Evolutionary conservation across 2,888 invertebrate species (phyloP), one percentile per base, ranked within the genome.

Genomic region (Eupithecia centaureata): DNA sequence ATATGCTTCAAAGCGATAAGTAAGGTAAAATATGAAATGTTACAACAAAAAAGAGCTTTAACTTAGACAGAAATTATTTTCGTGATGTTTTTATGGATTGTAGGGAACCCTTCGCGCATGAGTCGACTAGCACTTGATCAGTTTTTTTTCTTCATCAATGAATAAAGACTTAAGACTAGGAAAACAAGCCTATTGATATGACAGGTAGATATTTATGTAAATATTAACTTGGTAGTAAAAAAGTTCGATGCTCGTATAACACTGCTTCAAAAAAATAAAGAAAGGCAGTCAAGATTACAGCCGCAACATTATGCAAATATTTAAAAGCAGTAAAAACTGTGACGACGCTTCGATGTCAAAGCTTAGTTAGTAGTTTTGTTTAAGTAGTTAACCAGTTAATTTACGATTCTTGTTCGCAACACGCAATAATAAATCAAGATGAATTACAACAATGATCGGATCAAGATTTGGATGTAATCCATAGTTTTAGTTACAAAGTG

Each of bases 381-480:
- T 83, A 76, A 75, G 79, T 83, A 81, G 82, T 85, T 78, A 81
- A 81, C 81, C 79, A 76, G 84, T 82, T 86, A 88, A 88, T 89
- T 88, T 88, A 89, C 86, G 88, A 89, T 82, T 83, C 79, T 83
- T 81, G 80, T 80, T 79, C 79, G 75, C 72, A 76, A 86, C 88
- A 89, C 87, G 86, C 86, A 80, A 84, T 82, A 71, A 84, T 91
- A 91, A 91, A 91, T 92, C 91, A 88, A 83, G 86, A 89, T 88
- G 89, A 92, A 87, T 87, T 89, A 90, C 86, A 83, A 86, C 88
- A 86, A 86, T 86, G 88, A 88, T 90, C 81, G 82, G 81, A 89
- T 86, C 86, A 86, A 79, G 77, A 77, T 77, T 86, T 86, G 81
- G 83, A 86, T 83, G 83, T 83, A 81, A 86, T 86, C 61, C n/a